A percentile compares a stretch with the other conserved stretches of the same genome.
These are phyloP conservation scores for Aurelia aurita DNA, from an alignment of 30 jellyfish, hydroid and myxozoan genomes.

Conservation along the genomic window DNA sequence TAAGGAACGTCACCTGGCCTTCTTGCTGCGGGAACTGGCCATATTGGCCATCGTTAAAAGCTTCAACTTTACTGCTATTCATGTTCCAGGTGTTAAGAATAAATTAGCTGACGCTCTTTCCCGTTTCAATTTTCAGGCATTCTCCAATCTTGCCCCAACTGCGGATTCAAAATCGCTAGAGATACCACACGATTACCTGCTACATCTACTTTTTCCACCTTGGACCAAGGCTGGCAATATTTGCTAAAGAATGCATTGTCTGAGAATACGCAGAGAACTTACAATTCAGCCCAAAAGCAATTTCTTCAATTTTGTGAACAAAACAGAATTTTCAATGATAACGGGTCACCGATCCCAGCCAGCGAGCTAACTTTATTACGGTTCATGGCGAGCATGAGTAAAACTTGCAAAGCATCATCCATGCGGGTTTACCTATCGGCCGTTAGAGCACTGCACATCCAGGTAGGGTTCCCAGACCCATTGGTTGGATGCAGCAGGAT, in stretches of 20 bases:
- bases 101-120: too few species aligned
- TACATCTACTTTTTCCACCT: too few species aligned
- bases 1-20: slow-evolving; percentile 37
- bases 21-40: slow-evolving; percentile 11
- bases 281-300: slow-evolving; percentile 24
- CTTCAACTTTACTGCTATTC: too few species aligned
- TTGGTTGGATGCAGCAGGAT: neutral
- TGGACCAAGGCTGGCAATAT: too few species aligned
- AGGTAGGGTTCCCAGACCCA: slow-evolving; percentile 24
- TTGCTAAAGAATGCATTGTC: neutral
- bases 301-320: slow-evolving; percentile 13
- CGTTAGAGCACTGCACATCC: slow-evolving; percentile 27
- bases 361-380: neutral
- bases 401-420: slow-evolving; percentile 20
- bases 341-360: slow-evolving; percentile 22
- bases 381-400: slow-evolving; percentile 10
- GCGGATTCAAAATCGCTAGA: too few species aligned
- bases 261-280: slow-evolving; percentile 4
- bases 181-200: too few species aligned
- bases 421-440: slow-evolving; percentile 45
- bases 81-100: too few species aligned
- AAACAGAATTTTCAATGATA: neutral
- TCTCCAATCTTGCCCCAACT: too few species aligned
- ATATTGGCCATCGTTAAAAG: too few species aligned
- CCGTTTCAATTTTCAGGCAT: too few species aligned